Conservation (phyloP, 2,797 vertebrate genomes). For the Bradypus variegatus region DNA sequence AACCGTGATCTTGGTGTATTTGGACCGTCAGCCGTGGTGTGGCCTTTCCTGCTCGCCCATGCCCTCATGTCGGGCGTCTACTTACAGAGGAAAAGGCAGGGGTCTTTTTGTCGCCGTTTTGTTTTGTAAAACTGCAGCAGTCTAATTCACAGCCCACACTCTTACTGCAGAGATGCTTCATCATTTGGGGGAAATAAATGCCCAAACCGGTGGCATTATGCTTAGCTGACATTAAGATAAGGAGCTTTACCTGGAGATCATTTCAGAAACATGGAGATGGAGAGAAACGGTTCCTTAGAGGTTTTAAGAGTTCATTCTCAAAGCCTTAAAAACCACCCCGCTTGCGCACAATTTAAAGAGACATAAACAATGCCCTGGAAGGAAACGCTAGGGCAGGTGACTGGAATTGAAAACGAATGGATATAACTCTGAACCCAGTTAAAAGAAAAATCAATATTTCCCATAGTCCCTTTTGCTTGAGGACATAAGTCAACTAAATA, state of each 20-base stretch:
- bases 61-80: conserved; percentile 51
- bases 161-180: conserved; percentile 15
- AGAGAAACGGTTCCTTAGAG: conserved; percentile 48
- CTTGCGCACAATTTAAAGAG: conserved; percentile 56
- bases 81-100: conserved; percentile 18
- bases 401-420: conserved; percentile 51
- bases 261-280: conserved; percentile 49
- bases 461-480: conserved; percentile 61
- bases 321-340: conserved; percentile 52
- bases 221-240: background rate
- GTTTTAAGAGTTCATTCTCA: conserved; percentile 45
- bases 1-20: background rate
- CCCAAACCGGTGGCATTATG: conserved; percentile 48
- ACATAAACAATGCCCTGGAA: conserved; percentile 62
- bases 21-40: background rate
- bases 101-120: background rate
- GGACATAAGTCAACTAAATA: conserved; percentile 65
- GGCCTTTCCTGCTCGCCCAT: conserved; percentile 38
- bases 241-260: conserved; percentile 49
- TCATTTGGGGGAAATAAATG: conserved; percentile 26
- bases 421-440: conserved; percentile 50
- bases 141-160: background rate
- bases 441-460: conserved; percentile 51
- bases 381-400: conserved; percentile 52
- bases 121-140: background rate